Base-by-base conservation (phyloP, 1,140 invertebrate genomes). In the Mycetomoellerius zeteki region DNA sequence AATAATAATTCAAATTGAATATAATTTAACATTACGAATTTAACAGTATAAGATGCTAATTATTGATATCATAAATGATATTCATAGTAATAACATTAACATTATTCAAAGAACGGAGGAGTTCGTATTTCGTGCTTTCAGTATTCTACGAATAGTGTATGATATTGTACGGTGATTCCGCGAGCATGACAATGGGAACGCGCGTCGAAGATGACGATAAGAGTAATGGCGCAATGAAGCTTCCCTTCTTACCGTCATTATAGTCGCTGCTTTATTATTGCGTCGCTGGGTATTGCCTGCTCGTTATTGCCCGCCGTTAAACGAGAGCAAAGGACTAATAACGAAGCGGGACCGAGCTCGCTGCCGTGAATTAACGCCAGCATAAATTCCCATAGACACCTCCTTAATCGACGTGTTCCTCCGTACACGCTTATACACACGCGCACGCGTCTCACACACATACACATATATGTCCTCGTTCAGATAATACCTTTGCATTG, bases 371-470 rank as follows among this genome's bases (percentile, higher is more conserved):
- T 91, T 91, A 91, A 91, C 87, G 87, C 89, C 84, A 71, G 86
- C 90, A 90, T 91, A 91, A 91, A 91, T 91, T 91, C 90, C 89
- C 90, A 91, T 91, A 91, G 90, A 91, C 90, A 90, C 90, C 86
- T 91, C 78, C 87, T 90, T 91, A 91, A 91, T 91, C 90, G 90
- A 76, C 84, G 72, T 78, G 90, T 91, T 90, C 89, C 84, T 90
- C 84, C 65, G 60, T 64, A 30, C 89, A 62, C 67, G n/a, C 21
- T n/a, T 24, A 37, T 33, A 24, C 21, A 27, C 24, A 14, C 52
- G 12, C 43, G 16, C 16, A 16, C 47, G 24, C 16, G 47, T 14
- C 19, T 56, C 37, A 5, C 37, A 67, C 54, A 12, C 21, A 19
- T 24, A n/a, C 33, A 27, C 56, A 27, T 16, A 24, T 10, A 43